These are phyloP conservation scores for Gadus chalcogrammus DNA, from an alignment of 2,113 vertebrate genomes.

Conservation along the genomic window DNA sequence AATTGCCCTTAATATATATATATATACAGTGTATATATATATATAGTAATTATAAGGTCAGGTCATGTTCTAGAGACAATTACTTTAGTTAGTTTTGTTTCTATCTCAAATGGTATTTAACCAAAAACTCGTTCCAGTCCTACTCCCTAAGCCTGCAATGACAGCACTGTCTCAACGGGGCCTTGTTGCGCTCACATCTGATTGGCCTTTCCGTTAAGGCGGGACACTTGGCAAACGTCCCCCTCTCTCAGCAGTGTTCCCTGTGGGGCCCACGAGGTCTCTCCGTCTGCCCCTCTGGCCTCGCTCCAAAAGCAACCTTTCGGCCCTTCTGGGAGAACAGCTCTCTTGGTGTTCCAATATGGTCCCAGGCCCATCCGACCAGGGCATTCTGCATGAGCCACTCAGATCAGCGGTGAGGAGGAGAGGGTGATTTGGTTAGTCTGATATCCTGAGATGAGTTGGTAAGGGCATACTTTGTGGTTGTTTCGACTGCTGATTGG, in stretches of 20 bases:
- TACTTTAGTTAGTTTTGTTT: too few species aligned
- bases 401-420: neutral
- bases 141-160: too few species aligned
- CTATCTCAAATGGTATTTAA: too few species aligned
- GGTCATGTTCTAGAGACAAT: too few species aligned
- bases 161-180: slow-evolving; percentile 13
- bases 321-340: slow-evolving; percentile 2
- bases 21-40: too few species aligned
- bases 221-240: slow-evolving; percentile 15
- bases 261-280: slow-evolving; percentile 46
- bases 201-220: slow-evolving; percentile 41
- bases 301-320: neutral
- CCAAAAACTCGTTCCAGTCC: too few species aligned
- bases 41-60: too few species aligned
- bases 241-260: slow-evolving; percentile 14
- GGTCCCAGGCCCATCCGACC: slow-evolving; percentile 11
- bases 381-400: slow-evolving; percentile 41
- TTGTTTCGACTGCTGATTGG: too few species aligned
- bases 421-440: too few species aligned
- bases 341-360: slow-evolving; percentile 5
- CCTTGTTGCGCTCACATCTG: slow-evolving; percentile 36
- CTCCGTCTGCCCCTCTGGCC: slow-evolving; percentile 66
- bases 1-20: neutral
- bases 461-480: too few species aligned
- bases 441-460: neutral